phyloP scores from a whole-genome alignment of 2,888 invertebrate genomes.

The Cantharis nigra region DNA sequence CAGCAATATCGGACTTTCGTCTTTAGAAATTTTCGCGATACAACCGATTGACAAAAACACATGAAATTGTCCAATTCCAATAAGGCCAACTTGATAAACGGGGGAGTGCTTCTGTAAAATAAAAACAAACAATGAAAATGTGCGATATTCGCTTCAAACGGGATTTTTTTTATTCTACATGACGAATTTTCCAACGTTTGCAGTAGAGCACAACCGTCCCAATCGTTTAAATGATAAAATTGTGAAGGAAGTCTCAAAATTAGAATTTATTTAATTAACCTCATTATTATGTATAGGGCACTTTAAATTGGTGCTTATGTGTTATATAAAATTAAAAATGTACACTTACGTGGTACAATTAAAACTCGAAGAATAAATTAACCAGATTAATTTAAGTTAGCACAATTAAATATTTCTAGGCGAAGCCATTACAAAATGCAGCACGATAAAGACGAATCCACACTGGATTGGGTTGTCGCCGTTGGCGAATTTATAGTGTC shows the following conservation, averaged over 20 bases:
- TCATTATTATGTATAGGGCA: conserved; percentile 15
- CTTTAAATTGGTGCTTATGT: neutral
- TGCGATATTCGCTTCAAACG: neutral
- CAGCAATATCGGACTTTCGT: neutral
- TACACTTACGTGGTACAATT: neutral
- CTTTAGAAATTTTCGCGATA: neutral
- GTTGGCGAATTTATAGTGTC: conserved; percentile 30
- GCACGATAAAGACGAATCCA: conserved; percentile 36
- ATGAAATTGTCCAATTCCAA: conserved; percentile 21
- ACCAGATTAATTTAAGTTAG: neutral
- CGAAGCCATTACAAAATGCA: conserved; percentile 51
- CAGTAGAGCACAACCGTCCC: neutral
- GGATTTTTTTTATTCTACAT: neutral
- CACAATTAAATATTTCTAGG: conserved; percentile 7
- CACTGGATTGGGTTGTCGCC: conserved; percentile 37
- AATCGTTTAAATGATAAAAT: conserved; percentile 12
- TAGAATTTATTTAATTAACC: conserved; percentile 34
- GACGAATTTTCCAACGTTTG: neutral
- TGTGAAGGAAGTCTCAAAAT: conserved; percentile 33
- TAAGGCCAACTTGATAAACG: conserved; percentile 15
- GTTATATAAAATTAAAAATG: neutral
- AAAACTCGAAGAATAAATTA: neutral
- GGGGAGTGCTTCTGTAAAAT: conserved; percentile 10
- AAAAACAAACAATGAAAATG: conserved; percentile 7
- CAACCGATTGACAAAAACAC: conserved; percentile 15